phyloP scores from a whole-genome alignment of 2,888 invertebrate species.

The Athalia cordata region DNA sequence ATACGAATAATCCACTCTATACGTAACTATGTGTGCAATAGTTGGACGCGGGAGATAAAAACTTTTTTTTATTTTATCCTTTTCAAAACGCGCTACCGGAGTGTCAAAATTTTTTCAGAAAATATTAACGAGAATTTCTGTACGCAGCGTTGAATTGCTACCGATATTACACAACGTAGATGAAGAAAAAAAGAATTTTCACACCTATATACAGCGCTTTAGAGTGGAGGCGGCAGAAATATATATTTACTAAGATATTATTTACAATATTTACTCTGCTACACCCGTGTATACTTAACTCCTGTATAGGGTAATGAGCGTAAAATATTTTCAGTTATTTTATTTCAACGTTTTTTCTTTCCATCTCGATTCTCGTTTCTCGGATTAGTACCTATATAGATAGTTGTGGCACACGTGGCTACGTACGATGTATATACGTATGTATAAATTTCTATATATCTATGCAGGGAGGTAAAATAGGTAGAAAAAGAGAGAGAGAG shows the following conservation, averaged over 20 bases:
- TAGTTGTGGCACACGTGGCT: background rate
- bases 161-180: too few relatives aligned
- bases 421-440: background rate
- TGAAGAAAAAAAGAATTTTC: background rate
- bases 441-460: too few relatives aligned
- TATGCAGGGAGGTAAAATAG: background rate
- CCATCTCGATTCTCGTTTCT: slow-evolving; percentile 10
- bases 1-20: too few relatives aligned
- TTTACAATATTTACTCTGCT: slow-evolving; percentile 16
- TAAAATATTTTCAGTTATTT: background rate
- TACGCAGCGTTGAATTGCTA: too few relatives aligned
- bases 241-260: slow-evolving; percentile 1
- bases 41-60: too few relatives aligned
- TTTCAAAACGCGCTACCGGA: too few relatives aligned
- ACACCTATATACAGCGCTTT: background rate
- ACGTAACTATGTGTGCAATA: too few relatives aligned
- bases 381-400: too few relatives aligned
- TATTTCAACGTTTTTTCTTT: background rate
- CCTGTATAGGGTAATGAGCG: slow-evolving; percentile 4
- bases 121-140: too few relatives aligned
- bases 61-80: too few relatives aligned
- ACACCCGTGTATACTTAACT: background rate
- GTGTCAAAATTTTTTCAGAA: too few relatives aligned
- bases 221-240: background rate
- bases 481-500: background rate